These are phyloP conservation scores for Drosophila melanocephala DNA, from an alignment of 2,888 invertebrate species.

Conservation along the genomic window DNA sequence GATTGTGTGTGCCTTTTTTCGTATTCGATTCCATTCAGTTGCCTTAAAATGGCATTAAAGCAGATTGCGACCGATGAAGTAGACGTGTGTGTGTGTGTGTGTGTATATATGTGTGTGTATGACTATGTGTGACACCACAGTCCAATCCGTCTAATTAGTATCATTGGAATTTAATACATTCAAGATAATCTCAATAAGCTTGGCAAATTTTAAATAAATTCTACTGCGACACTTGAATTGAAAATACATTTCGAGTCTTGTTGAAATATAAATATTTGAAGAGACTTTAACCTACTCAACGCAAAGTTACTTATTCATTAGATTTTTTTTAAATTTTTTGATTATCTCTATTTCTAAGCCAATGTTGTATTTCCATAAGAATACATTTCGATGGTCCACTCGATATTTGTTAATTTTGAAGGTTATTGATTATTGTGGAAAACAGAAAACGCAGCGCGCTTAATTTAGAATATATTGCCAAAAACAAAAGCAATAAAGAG, in stretches of 20 bases:
- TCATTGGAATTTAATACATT: conserved; percentile 21
- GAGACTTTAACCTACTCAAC: background rate
- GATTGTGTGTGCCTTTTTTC: conserved; percentile 39
- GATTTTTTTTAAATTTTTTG: too few species aligned
- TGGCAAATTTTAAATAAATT: background rate
- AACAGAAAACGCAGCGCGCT: background rate
- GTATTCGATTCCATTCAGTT: conserved; percentile 66
- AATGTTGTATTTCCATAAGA: background rate
- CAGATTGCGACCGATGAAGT: conserved; percentile 55
- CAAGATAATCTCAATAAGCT: background rate
- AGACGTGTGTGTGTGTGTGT: conserved; percentile 13
- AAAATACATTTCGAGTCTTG: background rate
- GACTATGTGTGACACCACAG: conserved; percentile 44
- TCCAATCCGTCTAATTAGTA: conserved; percentile 47
- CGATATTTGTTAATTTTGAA: background rate
- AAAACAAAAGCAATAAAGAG: background rate
- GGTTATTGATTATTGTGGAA: background rate
- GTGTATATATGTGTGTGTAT: conserved; percentile 29
- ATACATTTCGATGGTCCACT: background rate
- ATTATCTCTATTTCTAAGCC: background rate
- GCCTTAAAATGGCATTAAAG: conserved; percentile 70
- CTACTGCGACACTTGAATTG: background rate
- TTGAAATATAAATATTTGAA: background rate
- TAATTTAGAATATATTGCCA: background rate
- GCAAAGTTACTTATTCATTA: background rate